These are phyloP conservation scores for Astreopora myriophthalma DNA, from an alignment of 64 coral and sea anemone genomes.

Conservation along the genomic window DNA sequence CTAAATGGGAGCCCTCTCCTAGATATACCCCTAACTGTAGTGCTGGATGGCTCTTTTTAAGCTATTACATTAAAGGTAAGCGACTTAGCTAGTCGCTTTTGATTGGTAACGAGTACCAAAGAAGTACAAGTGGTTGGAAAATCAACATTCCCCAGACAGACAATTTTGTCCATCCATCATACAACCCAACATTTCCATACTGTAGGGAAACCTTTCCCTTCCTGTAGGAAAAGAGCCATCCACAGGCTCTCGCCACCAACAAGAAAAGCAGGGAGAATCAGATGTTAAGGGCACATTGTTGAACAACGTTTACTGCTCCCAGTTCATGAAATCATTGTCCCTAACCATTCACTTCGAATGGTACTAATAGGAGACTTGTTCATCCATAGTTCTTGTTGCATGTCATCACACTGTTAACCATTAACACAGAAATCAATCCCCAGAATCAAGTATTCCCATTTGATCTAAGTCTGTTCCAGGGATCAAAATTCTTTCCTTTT, in stretches of 20 bases:
- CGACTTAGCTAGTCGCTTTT: neutral
- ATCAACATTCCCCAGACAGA: neutral
- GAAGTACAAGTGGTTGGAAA: constrained; percentile 50
- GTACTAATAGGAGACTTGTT: too few relatives aligned
- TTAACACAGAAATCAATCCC: too few relatives aligned
- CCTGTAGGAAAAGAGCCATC: neutral
- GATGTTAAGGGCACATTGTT: neutral
- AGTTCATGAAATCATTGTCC: neutral
- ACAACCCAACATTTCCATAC: neutral
- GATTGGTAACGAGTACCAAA: neutral
- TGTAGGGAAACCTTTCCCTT: neutral
- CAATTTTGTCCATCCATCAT: neutral
- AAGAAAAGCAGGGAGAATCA: neutral
- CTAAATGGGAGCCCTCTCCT: too few relatives aligned
- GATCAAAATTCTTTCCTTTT: neutral
- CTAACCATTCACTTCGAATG: neutral
- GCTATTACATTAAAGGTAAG: neutral
- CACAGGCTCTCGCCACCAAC: neutral
- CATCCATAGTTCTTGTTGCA: too few relatives aligned
- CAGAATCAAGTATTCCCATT: neutral
- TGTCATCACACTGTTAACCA: too few relatives aligned
- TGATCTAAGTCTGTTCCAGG: neutral
- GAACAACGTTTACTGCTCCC: neutral
- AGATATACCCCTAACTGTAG: too few relatives aligned
- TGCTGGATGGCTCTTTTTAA: neutral